Percentiles rank a stretch among this genome's conserved stretches.
Evolutionary conservation across 92 coral and sea anemone species (phyloP).

Genomic region (Siderastrea siderea): DNA sequence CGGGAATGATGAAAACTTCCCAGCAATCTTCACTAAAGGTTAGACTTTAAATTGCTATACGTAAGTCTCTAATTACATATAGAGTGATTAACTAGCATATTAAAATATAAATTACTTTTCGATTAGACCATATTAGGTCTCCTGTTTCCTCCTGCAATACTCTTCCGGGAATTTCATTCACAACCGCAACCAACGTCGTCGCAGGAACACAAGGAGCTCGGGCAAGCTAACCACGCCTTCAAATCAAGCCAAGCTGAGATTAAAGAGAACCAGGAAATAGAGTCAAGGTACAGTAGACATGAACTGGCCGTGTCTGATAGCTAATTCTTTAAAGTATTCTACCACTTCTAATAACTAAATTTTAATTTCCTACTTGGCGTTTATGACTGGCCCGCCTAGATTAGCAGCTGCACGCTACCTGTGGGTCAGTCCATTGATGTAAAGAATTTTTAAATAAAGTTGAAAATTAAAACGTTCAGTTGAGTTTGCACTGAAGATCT

Average conservation of each 20-base stretch:
- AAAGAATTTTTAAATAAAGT: too few species aligned
- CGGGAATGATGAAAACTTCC: constrained; percentile 80
- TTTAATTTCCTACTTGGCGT: too few species aligned
- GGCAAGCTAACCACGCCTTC: constrained; percentile 15
- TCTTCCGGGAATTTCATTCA: constrained; percentile 79
- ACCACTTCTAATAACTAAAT: too few species aligned
- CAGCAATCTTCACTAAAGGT: constrained; percentile 78
- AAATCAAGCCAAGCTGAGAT: background rate
- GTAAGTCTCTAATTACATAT: too few species aligned
- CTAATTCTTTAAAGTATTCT: background rate
- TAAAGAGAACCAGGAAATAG: background rate
- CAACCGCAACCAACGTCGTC: constrained; percentile 70
- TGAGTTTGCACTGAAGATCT: too few species aligned
- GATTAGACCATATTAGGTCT: constrained; percentile 76
- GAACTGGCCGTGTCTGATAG: too few species aligned
- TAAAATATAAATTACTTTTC: too few species aligned
- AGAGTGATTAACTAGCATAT: too few species aligned
- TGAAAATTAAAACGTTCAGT: too few species aligned
- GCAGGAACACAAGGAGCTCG: constrained; percentile 52
- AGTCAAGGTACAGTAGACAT: background rate
- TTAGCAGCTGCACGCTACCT: too few species aligned
- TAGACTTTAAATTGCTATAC: background rate
- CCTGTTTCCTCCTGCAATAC: constrained; percentile 83
- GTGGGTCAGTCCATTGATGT: too few species aligned
- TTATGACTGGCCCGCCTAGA: too few species aligned